Evolutionary conservation across 53 echinoderm and acorn worm species (phyloP).

Genomic region (Zoroaster sp.): DNA sequence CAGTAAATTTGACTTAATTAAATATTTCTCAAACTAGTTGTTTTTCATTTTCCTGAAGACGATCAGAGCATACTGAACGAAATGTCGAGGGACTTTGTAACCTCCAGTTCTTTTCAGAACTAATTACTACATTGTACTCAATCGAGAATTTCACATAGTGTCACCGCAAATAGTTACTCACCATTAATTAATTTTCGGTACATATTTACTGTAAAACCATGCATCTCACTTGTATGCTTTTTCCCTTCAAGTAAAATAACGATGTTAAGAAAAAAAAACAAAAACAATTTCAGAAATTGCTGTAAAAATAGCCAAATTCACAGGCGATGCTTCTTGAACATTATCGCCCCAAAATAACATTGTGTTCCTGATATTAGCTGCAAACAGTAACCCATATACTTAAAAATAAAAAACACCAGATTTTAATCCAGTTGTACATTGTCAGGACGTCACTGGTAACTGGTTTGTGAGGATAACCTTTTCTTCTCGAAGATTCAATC

Average conservation of each 20-base stretch:
- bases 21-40: no score
- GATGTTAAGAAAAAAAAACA: background rate
- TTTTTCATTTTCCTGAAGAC: no score
- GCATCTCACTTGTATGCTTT: no score
- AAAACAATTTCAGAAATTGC: background rate
- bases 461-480: background rate
- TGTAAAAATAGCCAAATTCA: background rate
- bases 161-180: no score
- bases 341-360: background rate
- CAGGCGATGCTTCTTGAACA: background rate
- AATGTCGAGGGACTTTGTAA: no score
- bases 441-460: background rate
- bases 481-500: background rate
- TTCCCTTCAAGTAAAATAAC: background rate
- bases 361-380: background rate
- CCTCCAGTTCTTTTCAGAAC: no score
- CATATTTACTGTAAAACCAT: no score
- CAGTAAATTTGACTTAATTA: no score
- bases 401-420: background rate
- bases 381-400: background rate
- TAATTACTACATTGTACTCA: no score
- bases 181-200: no score
- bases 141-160: no score
- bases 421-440: background rate
- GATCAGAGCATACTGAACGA: no score